phyloP scores from a whole-genome alignment of 2,888 invertebrate species.

The Steinernema carpocapsae region DNA sequence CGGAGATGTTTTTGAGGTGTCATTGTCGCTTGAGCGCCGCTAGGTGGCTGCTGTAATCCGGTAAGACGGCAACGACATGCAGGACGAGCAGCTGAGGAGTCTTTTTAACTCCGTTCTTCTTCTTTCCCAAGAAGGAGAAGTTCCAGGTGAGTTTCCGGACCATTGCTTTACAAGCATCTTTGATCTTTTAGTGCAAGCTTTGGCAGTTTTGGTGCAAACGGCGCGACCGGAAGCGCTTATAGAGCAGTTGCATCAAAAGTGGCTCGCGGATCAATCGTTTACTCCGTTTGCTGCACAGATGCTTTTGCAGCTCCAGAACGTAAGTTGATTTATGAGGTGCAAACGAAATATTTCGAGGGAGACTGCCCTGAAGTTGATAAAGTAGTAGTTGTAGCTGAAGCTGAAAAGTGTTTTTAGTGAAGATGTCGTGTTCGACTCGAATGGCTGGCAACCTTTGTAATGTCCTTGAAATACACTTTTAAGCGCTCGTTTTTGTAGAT shows the following conservation, averaged over 20 bases:
- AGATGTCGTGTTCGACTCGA: too few relatives aligned
- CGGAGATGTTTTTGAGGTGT: not conserved
- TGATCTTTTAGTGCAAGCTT: conserved; percentile 57
- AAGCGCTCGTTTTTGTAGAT: too few relatives aligned
- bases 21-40: not conserved
- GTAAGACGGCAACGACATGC: conserved; percentile 37
- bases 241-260: conserved; percentile 50
- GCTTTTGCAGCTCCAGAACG: conserved; percentile 50
- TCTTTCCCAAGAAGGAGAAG: conserved; percentile 51
- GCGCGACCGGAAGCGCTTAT: conserved; percentile 51
- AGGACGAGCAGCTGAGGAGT: conserved; percentile 50
- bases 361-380: too few relatives aligned
- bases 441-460: too few relatives aligned
- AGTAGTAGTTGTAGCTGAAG: too few relatives aligned
- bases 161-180: too few relatives aligned
- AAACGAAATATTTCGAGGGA: too few relatives aligned
- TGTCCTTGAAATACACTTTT: too few relatives aligned
- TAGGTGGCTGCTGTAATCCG: not conserved
- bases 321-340: too few relatives aligned
- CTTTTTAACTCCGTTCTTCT: conserved; percentile 52
- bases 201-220: conserved; percentile 50
- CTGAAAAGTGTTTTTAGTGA: too few relatives aligned
- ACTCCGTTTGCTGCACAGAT: conserved; percentile 54
- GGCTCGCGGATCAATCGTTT: conserved; percentile 53
- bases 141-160: conserved; percentile 46